Base-by-base conservation (phyloP, 2,888 invertebrate genomes). In the Nipponacmea schrenckii region DNA sequence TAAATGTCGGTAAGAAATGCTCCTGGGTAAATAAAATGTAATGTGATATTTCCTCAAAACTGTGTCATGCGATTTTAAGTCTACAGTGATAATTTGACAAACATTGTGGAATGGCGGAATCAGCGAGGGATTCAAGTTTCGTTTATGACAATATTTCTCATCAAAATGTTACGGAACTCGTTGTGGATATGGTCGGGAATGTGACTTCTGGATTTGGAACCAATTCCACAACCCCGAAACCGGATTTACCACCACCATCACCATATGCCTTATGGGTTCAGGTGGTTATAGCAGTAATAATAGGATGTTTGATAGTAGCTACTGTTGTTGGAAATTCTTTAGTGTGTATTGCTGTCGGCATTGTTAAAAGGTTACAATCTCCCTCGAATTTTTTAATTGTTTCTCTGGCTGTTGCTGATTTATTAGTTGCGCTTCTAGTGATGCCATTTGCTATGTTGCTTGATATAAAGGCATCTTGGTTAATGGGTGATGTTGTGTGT, bases 341-440 rank as follows among this genome's bases (percentile, higher is more conserved):
- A 68, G 91, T 91, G 45, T 90, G 91, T 75, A 85, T 90, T 12
- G 91, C 91, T 0, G 91, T 91, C n/a, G 86, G 87, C n/a, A 83
- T 91, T 31, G 91, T 91, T 4, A 86, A 88, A 64, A 88, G 90
- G 75, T 82, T 91, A 12, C 88, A 89, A 72, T 86, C 88, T 17
- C 90, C 90, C 12, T 89, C 89, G 24, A 89, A 89, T 77, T 78
- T 87, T 62, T 80, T 90, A 20, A 87, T 90, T 63, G 87, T 90
- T 70, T 90, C 91, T 46, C 82, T 91, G 73, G 91, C 91, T 0
- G 88, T 91, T n/a, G 90, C 91, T 0, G 91, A 91, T 79, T 84
- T 91, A 68, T 86, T 90, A 44, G 91, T 91, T 17, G 91, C 90
- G 1, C 77, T 90, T 3, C 81, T 91, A 20, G 91, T 91, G 26